Evolutionary conservation across 2,888 invertebrate genomes (phyloP).

Genomic region (Cylindroiulus punctatus): DNA sequence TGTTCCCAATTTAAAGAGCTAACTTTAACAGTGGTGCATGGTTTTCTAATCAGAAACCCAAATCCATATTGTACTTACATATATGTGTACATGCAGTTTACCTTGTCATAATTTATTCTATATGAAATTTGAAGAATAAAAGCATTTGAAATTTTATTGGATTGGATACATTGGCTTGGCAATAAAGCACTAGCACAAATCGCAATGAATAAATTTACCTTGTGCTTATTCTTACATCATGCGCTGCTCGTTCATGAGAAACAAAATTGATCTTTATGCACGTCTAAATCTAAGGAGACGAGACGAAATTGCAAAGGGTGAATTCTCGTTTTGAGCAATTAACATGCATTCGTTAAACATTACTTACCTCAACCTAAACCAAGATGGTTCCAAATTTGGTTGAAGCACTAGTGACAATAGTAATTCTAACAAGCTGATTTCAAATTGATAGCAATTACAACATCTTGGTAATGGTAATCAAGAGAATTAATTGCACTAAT

Average conservation of each 20-base stretch:
- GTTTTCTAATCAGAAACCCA: too few species aligned
- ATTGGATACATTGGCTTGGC: not conserved
- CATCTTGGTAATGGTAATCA: too few species aligned
- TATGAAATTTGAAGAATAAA: not conserved
- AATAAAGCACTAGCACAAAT: not conserved
- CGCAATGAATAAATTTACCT: slow-evolving; percentile 16
- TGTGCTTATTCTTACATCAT: not conserved
- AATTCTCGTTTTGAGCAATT: not conserved
- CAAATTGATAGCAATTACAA: not conserved
- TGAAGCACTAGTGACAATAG: not conserved
- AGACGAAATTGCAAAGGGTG: slow-evolving; percentile 39
- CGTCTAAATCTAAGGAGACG: slow-evolving; percentile 21
- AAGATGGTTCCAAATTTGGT: slow-evolving; percentile 6
- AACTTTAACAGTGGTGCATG: too few species aligned
- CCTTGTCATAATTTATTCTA: not conserved
- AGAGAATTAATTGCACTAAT: too few species aligned
- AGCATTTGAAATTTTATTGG: slow-evolving; percentile 5
- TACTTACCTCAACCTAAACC: slow-evolving; percentile 47
- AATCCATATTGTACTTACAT: slow-evolving; percentile 6
- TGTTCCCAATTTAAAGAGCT: too few species aligned
- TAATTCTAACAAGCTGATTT: not conserved
- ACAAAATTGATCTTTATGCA: slow-evolving; percentile 23
- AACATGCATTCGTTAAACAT: not conserved
- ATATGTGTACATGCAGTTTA: not conserved
- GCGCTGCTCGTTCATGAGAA: not conserved